These are phyloP conservation scores for Ochotona princeps DNA, from an alignment of 2,113 vertebrate species.

Conservation along the genomic window DNA sequence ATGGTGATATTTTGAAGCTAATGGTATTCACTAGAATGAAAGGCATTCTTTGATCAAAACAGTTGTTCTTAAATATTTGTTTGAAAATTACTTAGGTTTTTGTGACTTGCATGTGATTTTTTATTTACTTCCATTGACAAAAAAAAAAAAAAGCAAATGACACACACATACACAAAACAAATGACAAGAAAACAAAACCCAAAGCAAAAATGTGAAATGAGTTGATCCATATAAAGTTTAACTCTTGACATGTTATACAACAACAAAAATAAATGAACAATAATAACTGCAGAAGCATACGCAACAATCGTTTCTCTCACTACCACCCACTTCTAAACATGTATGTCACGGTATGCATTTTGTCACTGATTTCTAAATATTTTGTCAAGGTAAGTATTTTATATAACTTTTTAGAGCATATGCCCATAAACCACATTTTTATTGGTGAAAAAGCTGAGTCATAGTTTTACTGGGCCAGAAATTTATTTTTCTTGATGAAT, in stretches of 20 bases:
- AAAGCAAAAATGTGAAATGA: not conserved
- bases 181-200: too few relatives aligned
- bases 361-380: too few relatives aligned
- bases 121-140: conserved; percentile 50
- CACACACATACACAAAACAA: not conserved
- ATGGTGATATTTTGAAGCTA: conserved; percentile 16
- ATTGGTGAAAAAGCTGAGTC: not conserved
- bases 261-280: not conserved
- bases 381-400: not conserved
- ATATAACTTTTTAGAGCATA: not conserved
- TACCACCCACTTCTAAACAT: not conserved
- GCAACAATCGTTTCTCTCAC: not conserved
- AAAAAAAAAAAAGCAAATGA: not conserved
- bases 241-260: not conserved
- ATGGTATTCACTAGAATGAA: conserved; percentile 37
- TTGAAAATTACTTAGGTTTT: conserved; percentile 8
- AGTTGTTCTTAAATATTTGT: not conserved
- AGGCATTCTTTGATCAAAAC: conserved; percentile 30
- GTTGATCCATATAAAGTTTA: not conserved
- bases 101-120: conserved; percentile 39
- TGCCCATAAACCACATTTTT: not conserved
- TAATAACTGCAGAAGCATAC: not conserved
- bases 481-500: not conserved
- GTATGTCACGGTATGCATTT: too few relatives aligned
- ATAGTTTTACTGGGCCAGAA: not conserved